Evolutionary conservation across 2,113 vertebrate genomes (phyloP).

Genomic region (Pao palembangensis): DNA sequence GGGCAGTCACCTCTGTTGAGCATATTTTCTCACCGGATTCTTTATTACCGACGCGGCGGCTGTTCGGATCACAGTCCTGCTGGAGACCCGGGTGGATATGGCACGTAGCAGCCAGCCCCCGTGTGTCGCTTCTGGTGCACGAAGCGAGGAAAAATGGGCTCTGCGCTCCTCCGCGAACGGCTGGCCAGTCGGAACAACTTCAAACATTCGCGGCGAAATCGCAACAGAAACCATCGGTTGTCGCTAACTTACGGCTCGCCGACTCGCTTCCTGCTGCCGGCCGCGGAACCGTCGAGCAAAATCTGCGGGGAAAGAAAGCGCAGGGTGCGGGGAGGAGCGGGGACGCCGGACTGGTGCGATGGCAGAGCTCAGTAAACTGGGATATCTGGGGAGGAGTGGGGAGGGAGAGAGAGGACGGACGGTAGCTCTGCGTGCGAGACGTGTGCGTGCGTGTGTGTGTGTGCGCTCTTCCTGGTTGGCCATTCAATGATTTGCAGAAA

Average conservation of each 20-base stretch:
- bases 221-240: slow-evolving; percentile 10
- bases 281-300: slow-evolving; percentile 50
- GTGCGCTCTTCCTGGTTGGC: slow-evolving; percentile 70
- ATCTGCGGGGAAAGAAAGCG: slow-evolving; percentile 17
- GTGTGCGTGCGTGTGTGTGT: slow-evolving; percentile 8
- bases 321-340: neutral
- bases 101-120: slow-evolving; percentile 47
- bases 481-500: slow-evolving; percentile 62
- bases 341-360: slow-evolving; percentile 62
- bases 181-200: slow-evolving; percentile 59
- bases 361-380: slow-evolving; percentile 64
- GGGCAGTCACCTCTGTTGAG: slow-evolving; percentile 36
- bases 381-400: slow-evolving; percentile 58
- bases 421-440: slow-evolving; percentile 58
- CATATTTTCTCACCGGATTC: slow-evolving; percentile 37
- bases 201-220: slow-evolving; percentile 40
- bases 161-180: slow-evolving; percentile 45
- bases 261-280: slow-evolving; percentile 51
- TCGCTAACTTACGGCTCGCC: slow-evolving; percentile 58
- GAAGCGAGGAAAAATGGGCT: slow-evolving; percentile 53
- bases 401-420: slow-evolving; percentile 51
- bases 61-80: slow-evolving; percentile 27
- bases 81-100: slow-evolving; percentile 21
- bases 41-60: slow-evolving; percentile 33
- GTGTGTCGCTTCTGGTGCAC: slow-evolving; percentile 57